Evolutionary conservation across 2,113 vertebrate genomes (phyloP).

Genomic region (Hemichromis elongatus): DNA sequence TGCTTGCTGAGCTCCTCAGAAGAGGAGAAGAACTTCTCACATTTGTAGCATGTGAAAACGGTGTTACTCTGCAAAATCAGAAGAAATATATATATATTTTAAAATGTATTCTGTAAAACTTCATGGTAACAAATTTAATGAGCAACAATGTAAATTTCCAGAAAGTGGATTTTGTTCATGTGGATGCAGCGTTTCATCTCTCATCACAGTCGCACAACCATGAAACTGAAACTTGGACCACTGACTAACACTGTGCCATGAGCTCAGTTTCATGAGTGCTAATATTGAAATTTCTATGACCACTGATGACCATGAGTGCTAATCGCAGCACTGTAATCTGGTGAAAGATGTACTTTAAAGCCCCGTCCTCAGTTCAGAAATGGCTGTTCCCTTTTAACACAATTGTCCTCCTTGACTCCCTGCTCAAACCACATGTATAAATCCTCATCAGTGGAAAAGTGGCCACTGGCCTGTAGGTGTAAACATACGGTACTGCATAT

Average conservation of each 20-base stretch:
- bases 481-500: background rate
- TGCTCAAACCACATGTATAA: background rate
- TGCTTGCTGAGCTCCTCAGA: slow-evolving; percentile 72
- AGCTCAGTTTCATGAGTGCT: background rate
- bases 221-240: background rate
- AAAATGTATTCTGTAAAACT: background rate
- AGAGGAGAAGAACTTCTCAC: slow-evolving; percentile 67
- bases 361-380: background rate
- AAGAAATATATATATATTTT: background rate
- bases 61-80: slow-evolving; percentile 59
- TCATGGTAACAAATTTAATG: background rate
- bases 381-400: background rate
- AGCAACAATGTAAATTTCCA: background rate
- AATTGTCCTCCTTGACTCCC: background rate
- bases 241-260: background rate
- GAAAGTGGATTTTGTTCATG: background rate
- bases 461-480: background rate
- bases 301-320: background rate
- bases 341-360: background rate
- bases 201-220: background rate
- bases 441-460: background rate
- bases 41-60: slow-evolving; percentile 75
- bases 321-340: background rate
- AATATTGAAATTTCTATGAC: background rate
- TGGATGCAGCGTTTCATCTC: background rate